Evolutionary conservation across 2,888 invertebrate species (phyloP).

Genomic region (Sphaeridia pumilis): DNA sequence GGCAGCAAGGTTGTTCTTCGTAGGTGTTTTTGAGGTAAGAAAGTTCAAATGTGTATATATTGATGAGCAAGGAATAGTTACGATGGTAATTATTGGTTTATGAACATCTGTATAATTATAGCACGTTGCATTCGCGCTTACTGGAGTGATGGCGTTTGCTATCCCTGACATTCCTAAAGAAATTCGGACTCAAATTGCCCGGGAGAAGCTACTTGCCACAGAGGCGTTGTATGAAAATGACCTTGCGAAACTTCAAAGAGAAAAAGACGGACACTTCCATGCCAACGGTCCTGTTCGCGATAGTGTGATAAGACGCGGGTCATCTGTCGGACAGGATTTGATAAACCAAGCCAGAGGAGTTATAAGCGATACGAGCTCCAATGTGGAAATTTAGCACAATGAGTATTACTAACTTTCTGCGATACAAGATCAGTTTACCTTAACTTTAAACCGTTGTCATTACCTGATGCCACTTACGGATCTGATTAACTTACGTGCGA

Average conservation of each 20-base stretch:
- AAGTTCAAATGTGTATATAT: no score
- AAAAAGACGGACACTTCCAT: conserved; percentile 19
- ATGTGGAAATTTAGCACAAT: no score
- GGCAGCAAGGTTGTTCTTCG: conserved; percentile 54
- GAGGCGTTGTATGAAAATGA: conserved; percentile 78
- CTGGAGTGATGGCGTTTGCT: conserved; percentile 77
- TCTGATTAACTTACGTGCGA: no score
- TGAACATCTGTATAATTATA: no score
- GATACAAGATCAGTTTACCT: no score
- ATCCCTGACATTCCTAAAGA: conserved; percentile 77
- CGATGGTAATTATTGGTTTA: no score
- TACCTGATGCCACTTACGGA: no score
- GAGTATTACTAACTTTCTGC: no score
- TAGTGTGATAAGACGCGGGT: conserved; percentile 3
- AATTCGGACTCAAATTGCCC: conserved; percentile 63
- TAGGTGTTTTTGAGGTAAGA: conserved; percentile 59
- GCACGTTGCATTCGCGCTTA: conserved; percentile 78
- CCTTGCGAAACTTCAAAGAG: conserved; percentile 39
- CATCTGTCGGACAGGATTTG: conserved; percentile 14
- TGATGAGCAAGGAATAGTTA: no score
- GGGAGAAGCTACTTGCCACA: conserved; percentile 70
- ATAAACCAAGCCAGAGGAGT: conserved; percentile 3
- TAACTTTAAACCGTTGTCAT: no score
- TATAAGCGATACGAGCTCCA: no score
- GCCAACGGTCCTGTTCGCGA: no score